Base-by-base conservation (phyloP, 2,888 invertebrate species). In the Parthenolecanium corni region DNA sequence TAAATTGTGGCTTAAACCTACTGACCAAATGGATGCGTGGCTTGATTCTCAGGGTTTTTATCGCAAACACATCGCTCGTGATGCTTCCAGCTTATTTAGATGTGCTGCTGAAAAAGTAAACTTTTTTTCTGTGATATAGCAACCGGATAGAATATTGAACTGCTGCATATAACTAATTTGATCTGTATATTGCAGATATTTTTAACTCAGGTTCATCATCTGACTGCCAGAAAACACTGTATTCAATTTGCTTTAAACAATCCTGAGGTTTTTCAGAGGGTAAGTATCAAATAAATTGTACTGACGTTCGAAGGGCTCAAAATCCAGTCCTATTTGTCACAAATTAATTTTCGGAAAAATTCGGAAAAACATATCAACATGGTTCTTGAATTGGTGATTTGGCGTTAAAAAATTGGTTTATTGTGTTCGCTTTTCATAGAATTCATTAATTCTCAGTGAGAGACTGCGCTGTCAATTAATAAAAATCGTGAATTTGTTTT, bases 11-110 rank as follows among this genome's bases (percentile, higher is more conserved):
- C 44, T 25, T 20, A 62, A 62, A 31, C 68, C 67, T 5, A 62
- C 66, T 6, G 72, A 73, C 62, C 70, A 70, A 44, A 72, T 81
- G 57, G 90, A 91, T 73, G 82, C 84, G 70, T 89, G 85, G 82
- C 75, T 92, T 69, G 87, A 87, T 69, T 80, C 81, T 67, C 79
- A 86, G 72, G 87, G 87, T 44, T 84, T 84, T 71, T 90, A 86
- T 73, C 80, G 92, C 69, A 94, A 94, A 77, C 86, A 88, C 71
- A 85, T 86, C 18, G 89, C 92, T 61, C 83, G 85, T 70, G 93
- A 94, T 77, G 85, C 89, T 57, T 88, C 88, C 65, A 91, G 89
- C 72, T 77, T 94, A 52, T 94, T 93, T 75, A 81, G 93, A 69
- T 88, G 87, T 12, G 83, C 91, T 57, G 86, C 92, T 40, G 93